A percentile compares a stretch with the other conserved stretches of the same genome.
Evolutionary conservation across 2,888 invertebrate species (phyloP).

Genomic region (Leptinotarsa juncta): DNA sequence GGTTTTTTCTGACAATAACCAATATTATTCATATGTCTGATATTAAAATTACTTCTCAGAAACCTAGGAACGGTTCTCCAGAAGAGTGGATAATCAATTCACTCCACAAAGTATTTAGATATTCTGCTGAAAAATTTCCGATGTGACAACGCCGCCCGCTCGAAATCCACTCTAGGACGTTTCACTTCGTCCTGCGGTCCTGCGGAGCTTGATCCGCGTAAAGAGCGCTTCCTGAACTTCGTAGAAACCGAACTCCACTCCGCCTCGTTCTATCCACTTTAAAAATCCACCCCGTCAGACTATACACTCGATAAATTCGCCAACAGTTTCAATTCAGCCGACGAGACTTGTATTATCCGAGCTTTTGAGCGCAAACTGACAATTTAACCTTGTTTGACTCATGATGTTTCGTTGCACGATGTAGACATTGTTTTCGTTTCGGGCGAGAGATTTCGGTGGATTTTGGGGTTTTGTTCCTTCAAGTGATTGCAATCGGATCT

Average conservation of each 20-base stretch:
- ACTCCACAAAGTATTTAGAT: not conserved
- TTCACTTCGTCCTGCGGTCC: slow-evolving; percentile 44
- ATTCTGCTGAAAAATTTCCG: not conserved
- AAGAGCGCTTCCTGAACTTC: slow-evolving; percentile 47
- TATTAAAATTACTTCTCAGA: too few relatives aligned
- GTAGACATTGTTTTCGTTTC: not conserved
- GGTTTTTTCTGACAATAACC: too few relatives aligned
- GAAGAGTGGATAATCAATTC: too few relatives aligned
- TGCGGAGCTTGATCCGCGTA: slow-evolving; percentile 44
- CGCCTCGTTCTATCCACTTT: slow-evolving; percentile 51
- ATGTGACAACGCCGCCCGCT: slow-evolving; percentile 30
- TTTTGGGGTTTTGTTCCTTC: not conserved
- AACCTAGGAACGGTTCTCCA: too few relatives aligned
- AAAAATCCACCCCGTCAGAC: slow-evolving; percentile 40
- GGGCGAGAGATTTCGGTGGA: not conserved
- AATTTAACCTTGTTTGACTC: slow-evolving; percentile 38
- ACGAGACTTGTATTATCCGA: slow-evolving; percentile 39
- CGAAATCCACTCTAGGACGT: slow-evolving; percentile 39
- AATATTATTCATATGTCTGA: too few relatives aligned
- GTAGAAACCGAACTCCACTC: slow-evolving; percentile 5
- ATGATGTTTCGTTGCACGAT: not conserved
- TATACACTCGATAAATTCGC: slow-evolving; percentile 43
- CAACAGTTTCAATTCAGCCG: slow-evolving; percentile 44
- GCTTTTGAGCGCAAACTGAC: slow-evolving; percentile 36
- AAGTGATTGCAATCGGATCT: not conserved